Base-by-base conservation (phyloP, 2,888 invertebrate genomes). In the Coecobrya sp. region DNA sequence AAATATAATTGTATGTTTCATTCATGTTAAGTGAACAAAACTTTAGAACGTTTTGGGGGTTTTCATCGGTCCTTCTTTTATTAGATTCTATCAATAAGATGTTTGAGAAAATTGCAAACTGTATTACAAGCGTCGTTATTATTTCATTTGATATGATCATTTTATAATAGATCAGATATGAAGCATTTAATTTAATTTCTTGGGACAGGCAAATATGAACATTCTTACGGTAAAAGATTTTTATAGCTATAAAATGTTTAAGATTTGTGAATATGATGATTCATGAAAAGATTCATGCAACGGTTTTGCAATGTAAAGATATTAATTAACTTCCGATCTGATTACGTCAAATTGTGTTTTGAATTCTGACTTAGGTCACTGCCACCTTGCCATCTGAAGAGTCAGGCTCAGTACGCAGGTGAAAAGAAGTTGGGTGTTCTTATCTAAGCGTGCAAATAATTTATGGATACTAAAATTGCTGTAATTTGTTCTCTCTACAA, bases 341-440 rank as follows among this genome's bases (percentile, higher is more conserved):
- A 73, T 42, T 19, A 5, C 25, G 10, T 49, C 25, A 76, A 27
- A 49, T 13, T 10, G 11, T 19, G 11, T 5, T 25, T 22, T 16
- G 19, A 49, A 76, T 76, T 76, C 52, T 25, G 11, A 52, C 76
- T 76, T 76, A 49, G 76, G 76, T 76, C 76, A 76, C 49, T 76
- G 76, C 76, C 76, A 76, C 25, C 49, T 16, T 16, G 76, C 45
- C 25, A 76, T 25, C 13, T 5, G 73, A 19, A n/a, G 19, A 30
- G 30, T 70, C 16, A 27, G 36, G 16, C 3, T 70, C 16, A 70
- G 25, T 5, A 25, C 19, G 0, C 3, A 70, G 68, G 27, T 30
- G 68, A 13, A 30, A 30, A 42, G 19, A 19, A 42, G 73, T 42
- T 49, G 45, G 10, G 70, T 70, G 36, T 70, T 36, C 45, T 4